Conservation (phyloP, 2,113 vertebrate species). For the Struthidea cinerea region DNA sequence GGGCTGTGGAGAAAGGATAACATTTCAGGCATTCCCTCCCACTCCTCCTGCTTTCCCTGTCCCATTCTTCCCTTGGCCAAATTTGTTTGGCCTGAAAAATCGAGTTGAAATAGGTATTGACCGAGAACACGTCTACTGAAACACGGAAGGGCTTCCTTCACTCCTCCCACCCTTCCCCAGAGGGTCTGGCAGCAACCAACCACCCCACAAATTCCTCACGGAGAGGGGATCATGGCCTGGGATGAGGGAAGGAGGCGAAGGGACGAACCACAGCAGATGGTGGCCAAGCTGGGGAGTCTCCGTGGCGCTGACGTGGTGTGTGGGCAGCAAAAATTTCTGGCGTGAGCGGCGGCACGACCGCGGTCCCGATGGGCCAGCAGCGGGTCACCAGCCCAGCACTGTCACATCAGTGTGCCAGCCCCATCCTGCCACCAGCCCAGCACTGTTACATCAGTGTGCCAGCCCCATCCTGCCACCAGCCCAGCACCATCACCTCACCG, state of each 20-base stretch:
- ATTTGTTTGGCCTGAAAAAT: not conserved
- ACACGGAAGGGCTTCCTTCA: not conserved
- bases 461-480: not conserved
- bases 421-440: not conserved
- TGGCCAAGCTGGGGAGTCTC: not conserved
- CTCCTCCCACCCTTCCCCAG: not conserved
- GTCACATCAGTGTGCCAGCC: too few species aligned
- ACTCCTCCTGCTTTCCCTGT: not conserved
- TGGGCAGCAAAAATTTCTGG: not conserved
- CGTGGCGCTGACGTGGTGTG: rapidly evolving
- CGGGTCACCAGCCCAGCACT: not conserved
- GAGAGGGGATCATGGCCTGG: rapidly evolving
- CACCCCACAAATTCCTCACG: rapidly evolving
- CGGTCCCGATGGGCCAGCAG: not conserved
- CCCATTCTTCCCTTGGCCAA: not conserved
- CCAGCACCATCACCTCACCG: not conserved
- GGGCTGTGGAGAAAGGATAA: not conserved
- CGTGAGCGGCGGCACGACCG: rapidly evolving
- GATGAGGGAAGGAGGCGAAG: rapidly evolving
- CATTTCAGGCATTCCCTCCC: not conserved
- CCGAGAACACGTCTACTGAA: rapidly evolving
- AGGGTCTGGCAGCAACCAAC: too few species aligned
- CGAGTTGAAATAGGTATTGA: rapidly evolving
- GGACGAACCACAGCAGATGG: not conserved
- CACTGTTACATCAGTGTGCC: rapidly evolving